Conservation (phyloP, 2,888 invertebrate species). For the Epistrophella euchroma region DNA sequence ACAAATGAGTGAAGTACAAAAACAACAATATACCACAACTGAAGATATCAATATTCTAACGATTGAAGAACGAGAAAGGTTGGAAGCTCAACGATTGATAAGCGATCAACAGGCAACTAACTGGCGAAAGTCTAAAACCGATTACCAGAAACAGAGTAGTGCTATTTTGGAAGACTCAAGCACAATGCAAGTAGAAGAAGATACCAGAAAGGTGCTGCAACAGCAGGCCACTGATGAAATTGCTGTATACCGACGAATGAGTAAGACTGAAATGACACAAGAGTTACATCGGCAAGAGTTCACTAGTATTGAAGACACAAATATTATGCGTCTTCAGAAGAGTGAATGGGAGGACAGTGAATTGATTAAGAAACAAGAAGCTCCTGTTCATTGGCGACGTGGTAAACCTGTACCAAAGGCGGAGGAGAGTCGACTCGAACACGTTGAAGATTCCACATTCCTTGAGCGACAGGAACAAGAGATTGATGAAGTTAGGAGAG, state of each 20-base stretch:
- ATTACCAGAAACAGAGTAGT: conserved; percentile 78
- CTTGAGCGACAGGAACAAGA: conserved; percentile 77
- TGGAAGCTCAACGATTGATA: conserved; percentile 81
- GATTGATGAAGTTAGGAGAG: conserved; percentile 73
- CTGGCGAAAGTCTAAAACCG: conserved; percentile 79
- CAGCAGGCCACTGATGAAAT: conserved; percentile 80
- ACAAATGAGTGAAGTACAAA: conserved; percentile 78
- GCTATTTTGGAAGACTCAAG: conserved; percentile 79
- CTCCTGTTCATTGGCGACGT: conserved; percentile 81
- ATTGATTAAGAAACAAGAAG: conserved; percentile 78
- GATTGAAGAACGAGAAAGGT: conserved; percentile 81
- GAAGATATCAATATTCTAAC: conserved; percentile 82
- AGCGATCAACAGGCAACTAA: conserved; percentile 81
- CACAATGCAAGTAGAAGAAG: conserved; percentile 76
- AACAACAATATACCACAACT: conserved; percentile 80
- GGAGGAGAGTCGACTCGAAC: conserved; percentile 70
- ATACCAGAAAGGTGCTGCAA: conserved; percentile 77
- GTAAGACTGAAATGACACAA: conserved; percentile 63
- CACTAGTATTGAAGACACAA: conserved; percentile 79
- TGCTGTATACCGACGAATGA: conserved; percentile 66
- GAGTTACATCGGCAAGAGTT: conserved; percentile 78
- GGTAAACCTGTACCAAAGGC: conserved; percentile 78
- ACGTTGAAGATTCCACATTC: conserved; percentile 77
- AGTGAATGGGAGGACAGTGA: conserved; percentile 78
- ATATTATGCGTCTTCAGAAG: conserved; percentile 80